phyloP scores from a whole-genome alignment of 2,797 vertebrate species.

The Knipowitschia caucasica region DNA sequence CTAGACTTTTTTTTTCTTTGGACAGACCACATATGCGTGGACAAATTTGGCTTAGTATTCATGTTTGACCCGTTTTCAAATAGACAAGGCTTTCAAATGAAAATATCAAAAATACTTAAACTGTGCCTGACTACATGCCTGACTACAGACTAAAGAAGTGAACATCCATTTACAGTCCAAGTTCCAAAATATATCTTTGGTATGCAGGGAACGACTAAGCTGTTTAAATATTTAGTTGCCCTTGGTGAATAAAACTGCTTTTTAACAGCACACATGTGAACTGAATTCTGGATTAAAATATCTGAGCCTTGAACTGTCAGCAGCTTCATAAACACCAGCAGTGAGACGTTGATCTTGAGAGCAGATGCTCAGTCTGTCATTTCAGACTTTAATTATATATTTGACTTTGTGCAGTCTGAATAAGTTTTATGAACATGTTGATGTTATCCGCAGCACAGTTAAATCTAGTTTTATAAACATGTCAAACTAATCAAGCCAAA shows the following conservation, averaged over 20 bases:
- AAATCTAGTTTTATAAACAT: too few species aligned
- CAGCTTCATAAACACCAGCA: constrained; percentile 19
- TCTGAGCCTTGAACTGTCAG: neutral
- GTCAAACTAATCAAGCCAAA: neutral
- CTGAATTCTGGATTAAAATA: constrained; percentile 3
- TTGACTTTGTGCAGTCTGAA: constrained; percentile 1
- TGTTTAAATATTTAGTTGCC: constrained; percentile 8
- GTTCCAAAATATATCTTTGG: neutral
- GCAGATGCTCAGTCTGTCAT: constrained; percentile 41
- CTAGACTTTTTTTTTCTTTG: too few species aligned
- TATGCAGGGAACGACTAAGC: neutral
- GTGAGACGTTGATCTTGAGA: constrained; percentile 30
- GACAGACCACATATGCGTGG: too few species aligned
- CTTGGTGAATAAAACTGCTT: constrained; percentile 1
- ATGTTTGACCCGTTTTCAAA: too few species aligned
- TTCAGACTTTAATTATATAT: constrained; percentile 42
- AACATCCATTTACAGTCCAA: neutral
- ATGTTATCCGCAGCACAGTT: too few species aligned
- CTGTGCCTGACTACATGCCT: neutral
- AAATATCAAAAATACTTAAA: too few species aligned
- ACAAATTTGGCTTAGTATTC: too few species aligned
- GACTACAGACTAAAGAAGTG: neutral
- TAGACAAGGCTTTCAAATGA: too few species aligned
- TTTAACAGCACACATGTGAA: neutral
- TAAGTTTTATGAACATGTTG: neutral